Base-by-base conservation (phyloP, 2,113 vertebrate species). In the Rafetus swinhoei region DNA sequence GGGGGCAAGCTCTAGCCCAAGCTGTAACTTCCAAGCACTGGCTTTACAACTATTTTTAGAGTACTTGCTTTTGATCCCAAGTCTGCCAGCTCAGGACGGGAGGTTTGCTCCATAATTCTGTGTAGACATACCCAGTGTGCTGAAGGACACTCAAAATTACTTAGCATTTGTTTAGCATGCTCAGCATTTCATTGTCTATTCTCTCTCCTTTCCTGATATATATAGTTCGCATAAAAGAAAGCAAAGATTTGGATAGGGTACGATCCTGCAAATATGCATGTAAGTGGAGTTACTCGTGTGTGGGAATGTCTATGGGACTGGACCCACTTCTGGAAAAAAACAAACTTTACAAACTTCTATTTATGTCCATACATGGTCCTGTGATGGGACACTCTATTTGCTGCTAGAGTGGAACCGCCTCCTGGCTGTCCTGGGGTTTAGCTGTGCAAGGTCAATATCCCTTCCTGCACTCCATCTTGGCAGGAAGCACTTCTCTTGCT, bases 191-290 rank as follows among this genome's bases (percentile, higher is more conserved):
- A 92, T 91, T 80, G 81, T 35, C 3, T 56, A 50, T 24, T 88
- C 89, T 57, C 39, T 82, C 80, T 52, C 35, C 82, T 85, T 25
- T 81, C 92, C 53, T 89, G 84, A 93, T 84, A 39, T 86, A 90
- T 90, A 79, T n/a, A 82, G 93, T 92, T 95, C 94, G 45, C 79
- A 5, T 85, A 88, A 82, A 84, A 87, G 50, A 86, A 84, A 96
- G n/a, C 5, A 35, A 88, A 56, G n/a, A 74, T 39, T 39, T 74
- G 35, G 39, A 21, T 74, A 39, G 92, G 92, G 39, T 21, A 39
- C 1, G 1, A 50, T 90, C 65, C 62, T 89, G 53, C 82, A 83
- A 88, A 91, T 32, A 89, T 5, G 82, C 5, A 84, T 19, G 82
- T 3, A 85, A 90, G 83, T 21, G 29, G 39, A 81, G 82, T 82